These are phyloP conservation scores for Mesocricetus auratus DNA, from an alignment of 2,113 vertebrate genomes.

Conservation along the genomic window DNA sequence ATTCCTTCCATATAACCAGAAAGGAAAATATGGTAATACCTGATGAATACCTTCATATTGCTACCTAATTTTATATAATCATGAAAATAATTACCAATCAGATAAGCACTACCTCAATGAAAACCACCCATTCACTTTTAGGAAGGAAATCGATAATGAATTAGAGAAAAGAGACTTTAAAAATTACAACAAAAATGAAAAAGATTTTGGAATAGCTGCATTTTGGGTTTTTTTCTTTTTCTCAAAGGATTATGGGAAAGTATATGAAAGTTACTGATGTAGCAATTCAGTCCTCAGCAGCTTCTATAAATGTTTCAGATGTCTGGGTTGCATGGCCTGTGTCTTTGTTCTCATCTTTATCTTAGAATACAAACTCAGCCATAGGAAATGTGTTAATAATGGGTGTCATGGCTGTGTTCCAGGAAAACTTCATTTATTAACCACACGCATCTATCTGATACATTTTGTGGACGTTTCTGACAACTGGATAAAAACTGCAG, in stretches of 20 bases:
- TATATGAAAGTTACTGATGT: background rate
- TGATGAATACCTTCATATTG: background rate
- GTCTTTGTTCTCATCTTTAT: background rate
- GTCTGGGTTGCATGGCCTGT: background rate
- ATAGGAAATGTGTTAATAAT: background rate
- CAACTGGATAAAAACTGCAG: background rate
- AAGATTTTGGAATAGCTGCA: background rate
- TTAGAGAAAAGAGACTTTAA: background rate
- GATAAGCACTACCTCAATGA: background rate
- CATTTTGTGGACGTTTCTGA: background rate
- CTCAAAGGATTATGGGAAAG: background rate
- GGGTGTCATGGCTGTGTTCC: background rate
- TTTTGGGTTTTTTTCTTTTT: background rate
- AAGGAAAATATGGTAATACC: background rate
- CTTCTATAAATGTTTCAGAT: background rate
- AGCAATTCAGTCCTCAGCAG: background rate
- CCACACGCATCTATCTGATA: rapidly evolving
- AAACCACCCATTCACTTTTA: background rate
- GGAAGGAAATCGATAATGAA: background rate
- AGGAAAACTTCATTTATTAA: constrained; percentile 26
- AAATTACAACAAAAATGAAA: background rate
- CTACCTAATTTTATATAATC: background rate
- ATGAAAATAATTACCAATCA: background rate
- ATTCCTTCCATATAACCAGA: background rate
- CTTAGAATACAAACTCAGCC: constrained; percentile 38